Evolutionary conservation across 2,113 vertebrate genomes (phyloP).

Genomic region (Plecturocebus donacophilus): DNA sequence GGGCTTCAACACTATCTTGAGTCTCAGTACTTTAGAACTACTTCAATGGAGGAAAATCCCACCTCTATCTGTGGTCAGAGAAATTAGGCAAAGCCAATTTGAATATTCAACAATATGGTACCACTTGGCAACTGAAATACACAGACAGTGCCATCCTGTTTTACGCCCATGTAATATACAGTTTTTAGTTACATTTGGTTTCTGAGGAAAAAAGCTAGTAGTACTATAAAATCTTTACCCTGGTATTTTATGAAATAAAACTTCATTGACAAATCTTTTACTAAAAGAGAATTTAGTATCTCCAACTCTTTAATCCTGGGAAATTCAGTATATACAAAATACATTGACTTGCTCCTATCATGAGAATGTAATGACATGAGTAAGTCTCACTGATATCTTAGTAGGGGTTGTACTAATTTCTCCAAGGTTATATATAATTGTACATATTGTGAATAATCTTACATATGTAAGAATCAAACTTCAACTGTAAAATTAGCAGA

Average conservation of each 20-base stretch:
- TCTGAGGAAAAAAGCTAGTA: background rate
- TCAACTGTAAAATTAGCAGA: conserved; percentile 26
- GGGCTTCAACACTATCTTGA: background rate
- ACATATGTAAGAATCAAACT: conserved; percentile 5
- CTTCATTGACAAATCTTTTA: background rate
- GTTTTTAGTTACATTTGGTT: conserved; percentile 61
- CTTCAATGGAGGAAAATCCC: conserved; percentile 43
- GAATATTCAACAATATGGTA: conserved; percentile 23
- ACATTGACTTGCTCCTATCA: background rate
- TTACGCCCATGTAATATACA: conserved; percentile 39
- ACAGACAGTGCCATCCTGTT: conserved; percentile 37
- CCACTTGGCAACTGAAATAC: conserved; percentile 53
- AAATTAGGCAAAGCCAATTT: conserved; percentile 50
- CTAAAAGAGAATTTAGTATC: conserved; percentile 14
- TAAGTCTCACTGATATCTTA: background rate
- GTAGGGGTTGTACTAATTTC: background rate
- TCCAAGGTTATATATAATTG: background rate
- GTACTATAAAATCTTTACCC: conserved; percentile 38
- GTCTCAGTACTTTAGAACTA: conserved; percentile 23
- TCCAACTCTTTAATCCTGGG: background rate
- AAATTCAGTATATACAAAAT: conserved; percentile 19
- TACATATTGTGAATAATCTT: conserved; percentile 14
- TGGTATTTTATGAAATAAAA: conserved; percentile 18
- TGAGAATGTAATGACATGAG: background rate
- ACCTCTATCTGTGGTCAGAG: conserved; percentile 54